Percentiles rank a stretch among this genome's conserved stretches.
These are phyloP conservation scores for Ennomos fuscantarius DNA, from an alignment of 2,888 invertebrate species.

Conservation along the genomic window DNA sequence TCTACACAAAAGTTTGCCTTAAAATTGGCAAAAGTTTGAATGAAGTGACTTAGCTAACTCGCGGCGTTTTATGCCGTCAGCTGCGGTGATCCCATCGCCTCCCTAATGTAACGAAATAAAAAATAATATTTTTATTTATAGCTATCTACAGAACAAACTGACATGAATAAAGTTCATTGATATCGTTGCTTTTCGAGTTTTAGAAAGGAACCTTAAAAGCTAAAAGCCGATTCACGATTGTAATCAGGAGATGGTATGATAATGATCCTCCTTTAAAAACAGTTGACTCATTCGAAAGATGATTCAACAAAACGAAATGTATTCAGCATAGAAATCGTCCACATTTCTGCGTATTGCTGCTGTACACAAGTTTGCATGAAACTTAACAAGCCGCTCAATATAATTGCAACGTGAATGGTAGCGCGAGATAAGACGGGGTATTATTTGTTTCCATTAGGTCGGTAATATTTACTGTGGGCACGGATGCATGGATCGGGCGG, in stretches of 20 bases:
- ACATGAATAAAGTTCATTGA: constrained; percentile 37
- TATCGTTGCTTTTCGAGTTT: constrained; percentile 22
- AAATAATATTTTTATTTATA: constrained; percentile 72
- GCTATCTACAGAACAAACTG: constrained; percentile 53
- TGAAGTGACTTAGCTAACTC: constrained; percentile 77
- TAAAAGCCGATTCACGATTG: constrained; percentile 24
- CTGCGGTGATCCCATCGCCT: constrained; percentile 79
- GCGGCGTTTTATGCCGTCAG: constrained; percentile 74
- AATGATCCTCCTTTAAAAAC: constrained; percentile 25
- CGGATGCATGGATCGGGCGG: constrained; percentile 56
- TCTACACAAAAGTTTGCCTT: constrained; percentile 71
- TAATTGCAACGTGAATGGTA: constrained; percentile 56
- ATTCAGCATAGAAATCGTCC: constrained; percentile 25
- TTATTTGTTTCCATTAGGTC: constrained; percentile 57
- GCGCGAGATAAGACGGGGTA: constrained; percentile 55
- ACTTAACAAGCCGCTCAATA: constrained; percentile 42
- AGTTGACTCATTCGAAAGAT: constrained; percentile 28
- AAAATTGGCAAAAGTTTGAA: constrained; percentile 80
- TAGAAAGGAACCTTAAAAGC: constrained; percentile 24
- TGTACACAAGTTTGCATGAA: constrained; percentile 32
- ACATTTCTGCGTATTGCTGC: constrained; percentile 34
- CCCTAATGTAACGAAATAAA: constrained; percentile 74
- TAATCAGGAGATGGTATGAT: constrained; percentile 28
- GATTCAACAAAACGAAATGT: constrained; percentile 24
- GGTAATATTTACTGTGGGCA: constrained; percentile 58